Conservation (phyloP, 2,113 vertebrate species). For the Sisor rabdophorus region DNA sequence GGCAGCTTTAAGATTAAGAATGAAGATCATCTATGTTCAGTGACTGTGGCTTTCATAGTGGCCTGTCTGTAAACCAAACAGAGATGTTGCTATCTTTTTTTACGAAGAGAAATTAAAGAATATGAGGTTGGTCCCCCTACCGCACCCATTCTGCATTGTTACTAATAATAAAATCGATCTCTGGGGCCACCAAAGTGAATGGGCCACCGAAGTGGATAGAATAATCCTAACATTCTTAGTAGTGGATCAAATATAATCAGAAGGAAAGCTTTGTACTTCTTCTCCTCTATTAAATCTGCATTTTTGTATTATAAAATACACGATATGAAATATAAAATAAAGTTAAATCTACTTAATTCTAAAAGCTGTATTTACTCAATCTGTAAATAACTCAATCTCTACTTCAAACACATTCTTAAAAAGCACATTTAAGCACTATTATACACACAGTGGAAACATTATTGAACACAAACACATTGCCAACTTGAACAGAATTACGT, state of each 20-base stretch:
- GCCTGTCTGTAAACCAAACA: neutral
- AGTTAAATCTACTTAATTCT: too few relatives aligned
- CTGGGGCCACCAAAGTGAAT: too few relatives aligned
- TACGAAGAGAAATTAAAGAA: too few relatives aligned
- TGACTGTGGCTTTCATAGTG: neutral
- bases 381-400: neutral
- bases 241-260: too few relatives aligned
- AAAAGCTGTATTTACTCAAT: too few relatives aligned
- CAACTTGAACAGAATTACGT: slow-evolving; percentile 43
- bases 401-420: slow-evolving; percentile 28
- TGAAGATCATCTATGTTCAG: neutral
- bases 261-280: too few relatives aligned
- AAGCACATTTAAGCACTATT: slow-evolving; percentile 13
- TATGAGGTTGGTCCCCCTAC: too few relatives aligned
- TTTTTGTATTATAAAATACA: neutral
- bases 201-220: too few relatives aligned
- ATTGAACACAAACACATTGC: slow-evolving; percentile 38
- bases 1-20: neutral
- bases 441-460: slow-evolving; percentile 21
- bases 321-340: neutral
- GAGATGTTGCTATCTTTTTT: too few relatives aligned
- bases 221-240: neutral
- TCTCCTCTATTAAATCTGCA: neutral
- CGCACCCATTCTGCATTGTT: too few relatives aligned
- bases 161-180: too few relatives aligned